These are phyloP conservation scores for Cebus imitator DNA, from an alignment of 2,113 vertebrate genomes.

Conservation along the genomic window DNA sequence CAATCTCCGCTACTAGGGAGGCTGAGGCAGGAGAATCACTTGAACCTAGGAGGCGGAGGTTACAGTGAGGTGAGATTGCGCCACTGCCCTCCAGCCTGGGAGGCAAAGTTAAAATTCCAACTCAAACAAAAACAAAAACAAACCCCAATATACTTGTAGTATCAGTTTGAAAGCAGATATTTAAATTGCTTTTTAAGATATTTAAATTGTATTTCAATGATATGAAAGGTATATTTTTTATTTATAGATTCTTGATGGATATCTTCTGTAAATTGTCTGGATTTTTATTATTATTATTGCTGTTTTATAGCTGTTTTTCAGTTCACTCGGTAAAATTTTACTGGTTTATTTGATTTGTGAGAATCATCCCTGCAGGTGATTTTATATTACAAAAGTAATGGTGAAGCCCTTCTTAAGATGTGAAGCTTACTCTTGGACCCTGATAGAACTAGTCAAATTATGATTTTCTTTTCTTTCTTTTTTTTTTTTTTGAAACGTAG, in stretches of 20 bases:
- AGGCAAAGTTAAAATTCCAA: too few species aligned
- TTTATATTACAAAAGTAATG: neutral
- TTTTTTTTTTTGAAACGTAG: too few species aligned
- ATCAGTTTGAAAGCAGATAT: slow-evolving; percentile 34
- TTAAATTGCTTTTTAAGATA: neutral
- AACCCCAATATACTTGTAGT: too few species aligned
- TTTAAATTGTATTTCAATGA: neutral
- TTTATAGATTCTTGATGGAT: slow-evolving; percentile 19
- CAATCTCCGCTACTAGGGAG: too few species aligned
- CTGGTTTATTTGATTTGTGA: neutral
- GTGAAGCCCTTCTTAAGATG: neutral
- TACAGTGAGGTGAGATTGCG: too few species aligned
- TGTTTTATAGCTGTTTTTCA: neutral
- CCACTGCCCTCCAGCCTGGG: too few species aligned
- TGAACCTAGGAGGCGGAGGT: too few species aligned
- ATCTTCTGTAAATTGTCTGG: slow-evolving; percentile 24
- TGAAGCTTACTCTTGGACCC: neutral
- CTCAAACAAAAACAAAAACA: too few species aligned
- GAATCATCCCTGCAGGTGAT: neutral
- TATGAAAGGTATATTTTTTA: neutral
- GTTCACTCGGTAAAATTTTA: neutral
- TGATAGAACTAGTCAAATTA: neutral
- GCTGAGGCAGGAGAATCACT: too few species aligned
- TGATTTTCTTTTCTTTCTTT: neutral
- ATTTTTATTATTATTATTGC: slow-evolving; percentile 27